phyloP scores from a whole-genome alignment of 2,113 vertebrate species.

The Phocoena sinus region DNA sequence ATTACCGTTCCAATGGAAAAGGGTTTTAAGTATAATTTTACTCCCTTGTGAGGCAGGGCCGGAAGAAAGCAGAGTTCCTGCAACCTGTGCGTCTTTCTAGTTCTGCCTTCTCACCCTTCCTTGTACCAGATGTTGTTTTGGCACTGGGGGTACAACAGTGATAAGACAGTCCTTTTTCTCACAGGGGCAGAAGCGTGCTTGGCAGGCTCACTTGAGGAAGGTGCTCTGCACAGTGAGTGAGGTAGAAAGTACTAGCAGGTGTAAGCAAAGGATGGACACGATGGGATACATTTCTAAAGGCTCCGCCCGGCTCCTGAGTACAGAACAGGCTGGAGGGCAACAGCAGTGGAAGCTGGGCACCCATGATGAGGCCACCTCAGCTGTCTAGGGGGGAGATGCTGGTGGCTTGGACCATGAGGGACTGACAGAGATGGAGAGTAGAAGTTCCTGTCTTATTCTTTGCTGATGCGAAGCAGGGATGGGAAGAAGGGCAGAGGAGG shows the following conservation, averaged over 20 bases:
- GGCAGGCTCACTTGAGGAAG: not conserved
- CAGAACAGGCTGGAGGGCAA: not conserved
- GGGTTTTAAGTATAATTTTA: not conserved
- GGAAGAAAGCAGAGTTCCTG: not conserved
- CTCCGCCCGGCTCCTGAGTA: not conserved
- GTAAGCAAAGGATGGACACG: not conserved
- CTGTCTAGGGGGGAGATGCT: not conserved
- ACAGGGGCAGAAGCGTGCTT: not conserved
- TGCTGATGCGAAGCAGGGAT: not conserved
- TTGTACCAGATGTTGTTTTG: not conserved
- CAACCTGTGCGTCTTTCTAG: not conserved
- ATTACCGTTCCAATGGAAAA: not conserved
- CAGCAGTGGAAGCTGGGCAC: not conserved
- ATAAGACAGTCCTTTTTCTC: not conserved
- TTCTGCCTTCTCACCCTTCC: not conserved
- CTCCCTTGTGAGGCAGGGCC: not conserved
- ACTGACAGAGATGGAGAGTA: not conserved
- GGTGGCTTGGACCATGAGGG: not conserved
- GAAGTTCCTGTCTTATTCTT: not conserved
- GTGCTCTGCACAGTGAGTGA: not conserved
- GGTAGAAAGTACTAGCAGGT: not conserved
- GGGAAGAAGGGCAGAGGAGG: not conserved
- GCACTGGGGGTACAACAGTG: not conserved
- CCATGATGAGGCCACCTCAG: not conserved
- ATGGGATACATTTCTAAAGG: not conserved